Evolutionary conservation across 1,140 invertebrate genomes (phyloP), one percentile per base, ranked within the genome.

Genomic region (Trichoplusia ni): DNA sequence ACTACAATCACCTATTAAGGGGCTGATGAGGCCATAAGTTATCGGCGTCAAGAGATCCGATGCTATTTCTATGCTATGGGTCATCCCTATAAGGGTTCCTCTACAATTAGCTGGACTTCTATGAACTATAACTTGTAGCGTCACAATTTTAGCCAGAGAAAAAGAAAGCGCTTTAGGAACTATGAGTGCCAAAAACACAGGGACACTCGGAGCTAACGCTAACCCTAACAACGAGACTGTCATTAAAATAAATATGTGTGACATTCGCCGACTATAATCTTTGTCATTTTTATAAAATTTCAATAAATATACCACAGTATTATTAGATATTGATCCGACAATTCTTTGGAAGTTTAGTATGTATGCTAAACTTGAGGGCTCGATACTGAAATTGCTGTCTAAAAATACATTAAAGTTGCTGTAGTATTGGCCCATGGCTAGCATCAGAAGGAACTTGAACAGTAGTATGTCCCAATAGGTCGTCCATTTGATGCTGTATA

Each of bases 291-390:
- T 79, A 38, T 86, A 89, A 40, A 91, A 85, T 11, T 72, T 73
- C 40, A 81, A 86, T 1, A 92, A 81, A 49, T 81, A 73, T 23
- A 79, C 77, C 31, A 91, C 79, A 3, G 82, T 81, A 44, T 91
- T 84, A 14, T 86, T 87, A 31, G 87, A 80, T 25, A 89, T 35
- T 2, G 86, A 79, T 18, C 86, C 84, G 5, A 91, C 74, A 5
- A 86, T 79, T 47, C 90, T 90, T 73, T 92, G 91, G 54, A 92
- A 86, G 13, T 92, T 91, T 46, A 91, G 91, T 13, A 90, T 90
- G 63, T 92, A 93, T 4, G 92, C 92, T 25, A 90, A 79, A 59
- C 84, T 74, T 5, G n/a, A 25, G 49, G 84, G 6, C 89, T 85
- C 2, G 91, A 85, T n/a, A 92, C 64, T 23, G 61, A 89, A 92